Base-by-base conservation (phyloP, 2,888 invertebrate genomes). In the Priocnemis perturbator region DNA sequence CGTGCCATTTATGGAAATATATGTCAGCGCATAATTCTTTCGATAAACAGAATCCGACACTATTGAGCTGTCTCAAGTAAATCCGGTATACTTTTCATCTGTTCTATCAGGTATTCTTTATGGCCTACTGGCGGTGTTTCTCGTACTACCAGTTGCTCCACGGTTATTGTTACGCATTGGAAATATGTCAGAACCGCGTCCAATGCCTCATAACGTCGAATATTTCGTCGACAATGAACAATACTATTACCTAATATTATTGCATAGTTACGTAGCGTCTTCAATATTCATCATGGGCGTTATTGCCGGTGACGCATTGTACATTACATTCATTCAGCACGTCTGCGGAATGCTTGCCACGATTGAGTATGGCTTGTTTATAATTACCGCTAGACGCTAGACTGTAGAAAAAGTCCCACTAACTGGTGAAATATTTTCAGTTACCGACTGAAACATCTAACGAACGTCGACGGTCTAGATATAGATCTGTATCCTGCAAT, bases 381-480 rank as follows among this genome's bases (percentile, higher is more conserved):
- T 5, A 26, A 26, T 26, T 26, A 2, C 2, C 3, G 5, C 3
- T 26, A 26, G 26, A 26, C 5, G 2, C 26, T 26, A 26, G 26
- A 26, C 26, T 26, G 26, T 26, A 26, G 5, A 26, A 26, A 5
- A 26, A 2, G 2, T 26, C 5, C 5, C 26, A 26, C 26, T 26
- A 5, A 5, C 26, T 5, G 26, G 2, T 26, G 26, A 15, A 19
- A 14, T 56, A 55, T 26, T 56, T 15, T 0, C 26, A 63, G 56
- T 56, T 56, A 63, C 19, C 56, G 53, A 17, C 14, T 61, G 44
- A 30, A 61, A 7, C 53, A 63, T 56, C 21, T 56, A n/a, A 15
- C 30, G 17, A 5, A 3, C 14, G 21, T 23, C 0, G 23, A 19
- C 19, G 0, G 26, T 5, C 3, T 26, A 19, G 26, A 56, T 14